These are phyloP conservation scores for Eudasyphora cyanicolor DNA, from an alignment of 2,888 invertebrate genomes.

Conservation along the genomic window DNA sequence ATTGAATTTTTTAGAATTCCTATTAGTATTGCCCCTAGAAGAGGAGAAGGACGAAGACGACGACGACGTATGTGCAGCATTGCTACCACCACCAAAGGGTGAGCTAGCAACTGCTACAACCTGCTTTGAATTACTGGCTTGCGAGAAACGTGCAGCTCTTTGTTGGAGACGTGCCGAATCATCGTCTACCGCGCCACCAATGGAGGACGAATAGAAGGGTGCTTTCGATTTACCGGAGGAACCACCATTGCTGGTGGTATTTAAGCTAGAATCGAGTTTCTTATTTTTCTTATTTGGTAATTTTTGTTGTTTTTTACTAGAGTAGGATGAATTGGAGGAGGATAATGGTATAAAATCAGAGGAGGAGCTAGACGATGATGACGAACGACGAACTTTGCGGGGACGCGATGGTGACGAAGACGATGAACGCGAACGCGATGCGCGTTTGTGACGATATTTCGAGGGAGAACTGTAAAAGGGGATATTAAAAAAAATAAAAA, in stretches of 20 bases:
- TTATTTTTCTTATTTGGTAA: constrained; percentile 78
- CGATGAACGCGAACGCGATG: constrained; percentile 71
- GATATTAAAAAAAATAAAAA: not conserved
- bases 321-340: constrained; percentile 67
- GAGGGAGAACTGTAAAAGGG: constrained; percentile 71
- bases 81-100: constrained; percentile 67
- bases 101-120: constrained; percentile 76
- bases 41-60: too few species aligned
- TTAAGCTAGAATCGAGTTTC: constrained; percentile 56
- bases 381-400: constrained; percentile 80
- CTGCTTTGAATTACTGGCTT: constrained; percentile 71
- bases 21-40: constrained; percentile 18
- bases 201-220: constrained; percentile 85
- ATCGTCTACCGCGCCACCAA: constrained; percentile 85
- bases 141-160: constrained; percentile 91
- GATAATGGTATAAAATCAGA: constrained; percentile 75
- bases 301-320: constrained; percentile 73
- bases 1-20: constrained; percentile 57
- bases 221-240: constrained; percentile 80
- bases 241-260: constrained; percentile 69
- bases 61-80: not conserved
- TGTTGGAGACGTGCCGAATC: constrained; percentile 91
- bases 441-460: constrained; percentile 73
- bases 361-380: constrained; percentile 71
- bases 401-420: constrained; percentile 81